Evolutionary conservation across 2,113 vertebrate genomes (phyloP), one percentile per base, ranked within the genome.

Genomic region (Scolopax mira): DNA sequence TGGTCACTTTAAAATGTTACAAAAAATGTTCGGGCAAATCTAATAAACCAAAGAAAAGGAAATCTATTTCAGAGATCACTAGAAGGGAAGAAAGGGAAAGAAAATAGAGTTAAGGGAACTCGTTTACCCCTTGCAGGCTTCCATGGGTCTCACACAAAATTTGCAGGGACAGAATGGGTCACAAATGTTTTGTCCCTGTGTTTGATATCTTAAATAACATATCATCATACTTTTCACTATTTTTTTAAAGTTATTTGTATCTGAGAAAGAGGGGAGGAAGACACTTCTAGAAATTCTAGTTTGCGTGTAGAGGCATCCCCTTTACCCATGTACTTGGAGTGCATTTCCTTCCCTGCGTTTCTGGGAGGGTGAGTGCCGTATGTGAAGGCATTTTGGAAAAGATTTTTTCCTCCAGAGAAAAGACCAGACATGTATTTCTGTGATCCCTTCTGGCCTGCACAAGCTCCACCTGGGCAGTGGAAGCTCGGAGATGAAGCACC

Each of bases 301-400:
- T 71, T 42, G 10, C 22, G 17, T 49, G 49, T 22, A 80, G 37
- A 71, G 10, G 6, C 27, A 46, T 17, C 15, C 51, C 9, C 11
- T 54, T 90, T 67, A 31, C 22, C 10, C 35, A n/a, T 0, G 0
- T 35, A 28, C 12, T 44, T 39, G 3, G 7, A 27, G 15, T 6
- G 21, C 9, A 15, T 23, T 44, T 66, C 25, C 49, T 77, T 69
- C 65, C 5, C 8, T 65, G 19, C 17, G 88, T 70, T 77, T 24
- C 46, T 49, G 10, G 22, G 28, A 60, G 13, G 6, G 7, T 5
- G 1, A 75, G 18, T 37, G 6, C 21, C 39, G 74, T 35, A 23
- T 4, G 11, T 27, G 51, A 89, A 93, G 21, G 17, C 39, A 57
- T 13, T 80, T 72, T 51, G 44, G 19, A 46, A 84, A 74, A 87